phyloP scores from a whole-genome alignment of 2,113 vertebrate genomes.

The Psettodes erumei region DNA sequence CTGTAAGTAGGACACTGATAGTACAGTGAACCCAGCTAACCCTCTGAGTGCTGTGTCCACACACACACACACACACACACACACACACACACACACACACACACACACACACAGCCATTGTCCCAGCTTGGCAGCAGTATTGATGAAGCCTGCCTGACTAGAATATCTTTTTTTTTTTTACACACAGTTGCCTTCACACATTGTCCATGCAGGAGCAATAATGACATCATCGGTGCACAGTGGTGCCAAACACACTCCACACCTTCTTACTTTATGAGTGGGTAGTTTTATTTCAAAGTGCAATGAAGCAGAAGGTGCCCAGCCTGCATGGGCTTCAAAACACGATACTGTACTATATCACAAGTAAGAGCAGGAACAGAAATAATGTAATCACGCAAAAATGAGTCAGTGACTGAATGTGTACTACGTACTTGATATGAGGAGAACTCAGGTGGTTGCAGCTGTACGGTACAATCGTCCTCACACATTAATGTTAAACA shows the following conservation, averaged over 20 bases:
- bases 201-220: slow-evolving; percentile 39
- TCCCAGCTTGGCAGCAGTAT: slow-evolving; percentile 49
- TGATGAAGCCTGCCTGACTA: slow-evolving; percentile 34
- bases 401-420: not conserved
- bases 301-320: too few species aligned
- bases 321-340: too few species aligned
- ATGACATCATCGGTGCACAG: slow-evolving; percentile 47
- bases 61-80: slow-evolving; percentile 1
- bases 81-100: slow-evolving; percentile 24
- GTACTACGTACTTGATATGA: not conserved
- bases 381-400: too few species aligned
- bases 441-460: not conserved
- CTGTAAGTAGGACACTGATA: slow-evolving; percentile 44
- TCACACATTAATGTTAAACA: too few species aligned
- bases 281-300: too few species aligned
- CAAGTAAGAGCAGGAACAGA: too few species aligned
- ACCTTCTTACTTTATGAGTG: too few species aligned
- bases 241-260: not conserved
- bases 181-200: slow-evolving; percentile 22
- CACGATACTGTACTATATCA: too few species aligned
- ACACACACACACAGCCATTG: slow-evolving; percentile 40
- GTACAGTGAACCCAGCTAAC: slow-evolving; percentile 33
- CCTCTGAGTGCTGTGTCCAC: not conserved
- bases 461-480: not conserved
- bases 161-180: slow-evolving; percentile 53